These are phyloP conservation scores for Tetragnatha versicolor DNA, from an alignment of 1,140 invertebrate genomes.

Conservation along the genomic window DNA sequence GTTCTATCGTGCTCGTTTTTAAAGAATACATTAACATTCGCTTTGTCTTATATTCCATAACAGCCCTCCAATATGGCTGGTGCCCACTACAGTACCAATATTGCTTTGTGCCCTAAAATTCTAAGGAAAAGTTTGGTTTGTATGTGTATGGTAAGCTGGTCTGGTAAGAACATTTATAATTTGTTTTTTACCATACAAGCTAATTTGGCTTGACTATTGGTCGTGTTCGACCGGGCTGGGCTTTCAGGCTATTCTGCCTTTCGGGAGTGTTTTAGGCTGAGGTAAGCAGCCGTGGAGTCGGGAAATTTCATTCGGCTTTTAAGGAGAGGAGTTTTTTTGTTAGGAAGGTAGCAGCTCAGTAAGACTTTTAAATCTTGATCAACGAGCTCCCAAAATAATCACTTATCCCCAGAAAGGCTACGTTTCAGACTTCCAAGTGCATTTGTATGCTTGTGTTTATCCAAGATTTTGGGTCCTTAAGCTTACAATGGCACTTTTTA, in stretches of 20 bases:
- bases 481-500: too few species aligned
- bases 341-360: not conserved
- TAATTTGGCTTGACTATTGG: conserved; percentile 11
- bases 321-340: not conserved
- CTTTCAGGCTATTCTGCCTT: conserved; percentile 40
- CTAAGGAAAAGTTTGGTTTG: conserved; percentile 56
- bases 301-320: too few species aligned
- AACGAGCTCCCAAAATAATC: too few species aligned
- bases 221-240: conserved; percentile 16
- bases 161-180: conserved; percentile 56
- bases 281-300: conserved; percentile 46
- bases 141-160: conserved; percentile 55
- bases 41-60: conserved; percentile 57
- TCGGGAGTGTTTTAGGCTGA: conserved; percentile 3
- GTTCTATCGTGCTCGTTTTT: conserved; percentile 47
- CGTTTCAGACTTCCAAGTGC: too few species aligned
- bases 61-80: conserved; percentile 57
- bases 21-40: conserved; percentile 55
- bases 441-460: too few species aligned
- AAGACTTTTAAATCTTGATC: too few species aligned
- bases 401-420: too few species aligned
- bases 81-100: conserved; percentile 42
- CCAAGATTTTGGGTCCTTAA: too few species aligned
- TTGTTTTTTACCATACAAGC: conserved; percentile 54
- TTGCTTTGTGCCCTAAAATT: conserved; percentile 49